Evolutionary conservation across 2,797 vertebrate genomes (phyloP).

Genomic region (Hapalemur alaotrensis): DNA sequence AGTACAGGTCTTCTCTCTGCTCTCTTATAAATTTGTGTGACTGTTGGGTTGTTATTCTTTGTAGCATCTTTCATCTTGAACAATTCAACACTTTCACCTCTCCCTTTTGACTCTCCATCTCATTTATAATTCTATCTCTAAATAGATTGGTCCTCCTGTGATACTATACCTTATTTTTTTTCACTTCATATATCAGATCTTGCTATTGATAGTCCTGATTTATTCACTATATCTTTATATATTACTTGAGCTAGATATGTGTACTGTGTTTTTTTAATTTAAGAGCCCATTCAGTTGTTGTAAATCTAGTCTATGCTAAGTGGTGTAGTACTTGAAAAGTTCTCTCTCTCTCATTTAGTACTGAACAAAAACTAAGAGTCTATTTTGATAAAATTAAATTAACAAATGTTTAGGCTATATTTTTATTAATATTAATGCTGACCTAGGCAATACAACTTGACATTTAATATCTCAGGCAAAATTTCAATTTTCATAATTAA

Average conservation of each 20-base stretch:
- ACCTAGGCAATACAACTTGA: background rate
- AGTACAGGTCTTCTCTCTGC: slow-evolving; percentile 42
- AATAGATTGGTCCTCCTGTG: background rate
- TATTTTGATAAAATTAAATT: background rate
- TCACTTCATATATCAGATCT: background rate
- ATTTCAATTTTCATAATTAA: background rate
- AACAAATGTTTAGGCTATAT: background rate
- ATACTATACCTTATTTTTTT: background rate
- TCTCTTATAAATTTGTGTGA: background rate
- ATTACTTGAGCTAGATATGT: background rate
- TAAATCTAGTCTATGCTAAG: background rate
- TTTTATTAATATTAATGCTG: background rate
- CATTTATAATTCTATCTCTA: background rate
- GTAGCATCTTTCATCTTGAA: background rate
- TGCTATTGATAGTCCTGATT: background rate
- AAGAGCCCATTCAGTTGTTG: background rate
- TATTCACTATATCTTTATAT: background rate
- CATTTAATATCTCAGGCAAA: background rate
- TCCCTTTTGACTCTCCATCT: background rate
- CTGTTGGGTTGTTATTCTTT: background rate
- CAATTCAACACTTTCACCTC: background rate
- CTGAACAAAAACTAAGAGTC: background rate
- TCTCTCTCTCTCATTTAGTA: background rate
- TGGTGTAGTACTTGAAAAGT: background rate
- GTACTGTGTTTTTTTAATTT: background rate